Base-by-base conservation (phyloP, 2,888 invertebrate species). In the Geotrupes spiniger region DNA sequence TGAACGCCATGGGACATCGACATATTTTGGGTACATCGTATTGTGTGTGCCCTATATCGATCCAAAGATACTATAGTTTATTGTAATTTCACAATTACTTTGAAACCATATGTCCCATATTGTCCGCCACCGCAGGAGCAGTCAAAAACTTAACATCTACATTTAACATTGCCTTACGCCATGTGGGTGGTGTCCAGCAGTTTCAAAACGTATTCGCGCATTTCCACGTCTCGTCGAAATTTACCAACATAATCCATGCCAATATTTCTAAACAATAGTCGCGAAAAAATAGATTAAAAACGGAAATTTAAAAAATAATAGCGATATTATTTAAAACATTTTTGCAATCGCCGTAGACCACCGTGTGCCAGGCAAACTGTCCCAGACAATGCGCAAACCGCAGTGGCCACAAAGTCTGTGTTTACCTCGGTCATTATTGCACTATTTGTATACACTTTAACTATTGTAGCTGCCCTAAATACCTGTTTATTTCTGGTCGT, bases 361-460 rank as follows among this genome's bases (percentile, higher is more conserved):
- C 44, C 49, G 44, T 37, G 45, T 28, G 54, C 51, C 51, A 51
- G 49, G 36, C 21, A 15, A n/a, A n/a, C n/a, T n/a, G n/a, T n/a
- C n/a, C n/a, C 51, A 37, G 61, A 64, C 62, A 63, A 63, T 62
- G 54, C 54, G 37, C 8, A 63, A 59, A 62, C 66, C 64, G 59
- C 65, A 62, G 60, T 58, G 58, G 61, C 66, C 68, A 61, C 66
- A 66, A 65, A 64, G 62, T 57, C 64, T 63, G 58, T 69, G 69
- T 69, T 69, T 69, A 67, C 67, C 61, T 62, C 64, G 61, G 66
- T 70, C 66, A 70, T 70, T 70, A 70, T 67, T 64, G 63, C 63
- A 65, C 67, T 70, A 70, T 70, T 69, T 69, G 69, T 70, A 70
- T 68, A 70, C 69, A 69, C 60, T 61, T 57, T 55, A 46, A 58